phyloP scores from a whole-genome alignment of 2,113 vertebrate genomes.

The Coptodon rendalli region DNA sequence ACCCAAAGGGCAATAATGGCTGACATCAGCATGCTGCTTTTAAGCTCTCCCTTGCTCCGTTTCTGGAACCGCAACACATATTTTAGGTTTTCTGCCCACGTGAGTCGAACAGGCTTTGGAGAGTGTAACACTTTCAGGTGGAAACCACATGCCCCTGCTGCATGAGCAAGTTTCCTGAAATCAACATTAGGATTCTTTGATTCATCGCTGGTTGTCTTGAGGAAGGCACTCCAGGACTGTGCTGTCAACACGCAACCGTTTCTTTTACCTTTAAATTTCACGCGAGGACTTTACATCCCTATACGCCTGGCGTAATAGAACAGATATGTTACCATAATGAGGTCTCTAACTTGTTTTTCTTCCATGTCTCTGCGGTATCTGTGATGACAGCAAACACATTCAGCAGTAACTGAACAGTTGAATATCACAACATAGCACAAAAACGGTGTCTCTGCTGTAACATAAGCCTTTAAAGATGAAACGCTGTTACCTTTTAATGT shows the following conservation, averaged over 20 bases:
- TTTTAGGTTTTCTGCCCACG: slow-evolving; percentile 19
- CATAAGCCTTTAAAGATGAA: not conserved
- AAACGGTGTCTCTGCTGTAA: not conserved
- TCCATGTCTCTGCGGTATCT: not conserved
- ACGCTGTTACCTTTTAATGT: not conserved
- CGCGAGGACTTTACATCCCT: not conserved
- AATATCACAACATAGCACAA: not conserved
- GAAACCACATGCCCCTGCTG: not conserved
- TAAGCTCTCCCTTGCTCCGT: not conserved
- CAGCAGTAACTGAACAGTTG: not conserved
- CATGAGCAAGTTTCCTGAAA: slow-evolving; percentile 1
- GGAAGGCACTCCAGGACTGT: not conserved
- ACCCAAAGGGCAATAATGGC: slow-evolving; percentile 14
- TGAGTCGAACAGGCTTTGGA: not conserved
- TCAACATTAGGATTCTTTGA: not conserved
- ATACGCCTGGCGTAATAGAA: not conserved
- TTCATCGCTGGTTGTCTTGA: not conserved
- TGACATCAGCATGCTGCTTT: slow-evolving; percentile 21
- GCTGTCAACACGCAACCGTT: not conserved
- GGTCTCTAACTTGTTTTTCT: not conserved
- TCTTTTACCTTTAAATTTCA: not conserved
- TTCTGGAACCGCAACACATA: slow-evolving; percentile 1
- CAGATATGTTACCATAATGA: not conserved
- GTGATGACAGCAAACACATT: not conserved
- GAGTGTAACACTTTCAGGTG: not conserved